phyloP scores from a whole-genome alignment of 1,140 invertebrate species.

The Diprion similis region DNA sequence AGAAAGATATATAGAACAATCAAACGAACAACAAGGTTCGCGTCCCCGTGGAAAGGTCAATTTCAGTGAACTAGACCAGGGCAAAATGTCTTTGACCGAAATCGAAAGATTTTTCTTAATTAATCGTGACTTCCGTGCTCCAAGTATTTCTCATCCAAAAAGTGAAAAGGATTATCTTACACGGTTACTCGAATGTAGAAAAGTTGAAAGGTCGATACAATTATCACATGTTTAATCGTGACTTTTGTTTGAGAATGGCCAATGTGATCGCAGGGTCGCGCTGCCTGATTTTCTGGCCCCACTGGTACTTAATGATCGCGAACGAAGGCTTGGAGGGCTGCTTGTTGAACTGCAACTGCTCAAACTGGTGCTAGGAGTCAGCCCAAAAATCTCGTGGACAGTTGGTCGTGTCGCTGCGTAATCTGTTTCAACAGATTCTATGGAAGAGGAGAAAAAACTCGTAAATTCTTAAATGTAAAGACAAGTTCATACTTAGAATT shows the following conservation, averaged over 20 bases:
- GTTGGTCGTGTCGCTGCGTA: conserved; percentile 50
- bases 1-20: no score
- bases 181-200: no score
- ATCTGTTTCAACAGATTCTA: conserved; percentile 55
- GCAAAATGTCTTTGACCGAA: no score
- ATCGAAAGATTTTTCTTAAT: no score
- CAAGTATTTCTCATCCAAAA: no score
- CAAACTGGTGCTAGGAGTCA: conserved; percentile 59
- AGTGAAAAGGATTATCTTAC: no score
- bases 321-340: conserved; percentile 57
- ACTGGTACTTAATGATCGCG: conserved; percentile 54
- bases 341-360: conserved; percentile 58
- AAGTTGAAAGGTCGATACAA: no score
- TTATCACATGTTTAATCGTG: conserved; percentile 39
- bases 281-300: conserved; percentile 50
- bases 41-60: no score
- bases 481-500: no score
- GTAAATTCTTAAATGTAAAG: background rate
- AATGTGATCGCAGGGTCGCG: conserved; percentile 50
- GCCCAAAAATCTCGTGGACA: conserved; percentile 61
- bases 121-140: no score
- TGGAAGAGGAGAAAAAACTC: conserved; percentile 17
- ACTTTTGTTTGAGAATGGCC: conserved; percentile 57
- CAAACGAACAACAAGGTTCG: no score
- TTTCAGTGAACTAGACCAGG: no score